These are phyloP conservation scores for Caranx melampygus DNA, from an alignment of 2,113 vertebrate genomes.

Conservation along the genomic window DNA sequence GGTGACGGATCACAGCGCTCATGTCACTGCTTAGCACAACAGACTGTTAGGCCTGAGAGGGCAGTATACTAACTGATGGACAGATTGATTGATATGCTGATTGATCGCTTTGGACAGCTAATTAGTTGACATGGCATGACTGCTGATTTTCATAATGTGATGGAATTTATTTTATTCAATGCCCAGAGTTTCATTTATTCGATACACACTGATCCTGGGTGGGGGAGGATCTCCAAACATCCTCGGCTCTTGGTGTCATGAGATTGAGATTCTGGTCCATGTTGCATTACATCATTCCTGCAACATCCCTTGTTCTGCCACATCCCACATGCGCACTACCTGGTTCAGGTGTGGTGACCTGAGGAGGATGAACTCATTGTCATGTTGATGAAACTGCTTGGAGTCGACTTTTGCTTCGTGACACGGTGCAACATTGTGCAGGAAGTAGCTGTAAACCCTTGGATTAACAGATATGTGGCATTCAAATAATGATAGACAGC, in stretches of 20 bases:
- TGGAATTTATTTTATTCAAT: background rate
- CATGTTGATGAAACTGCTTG: too few relatives aligned
- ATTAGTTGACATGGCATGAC: conserved; percentile 14
- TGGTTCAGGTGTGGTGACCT: too few relatives aligned
- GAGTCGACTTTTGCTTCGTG: background rate
- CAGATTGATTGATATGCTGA: conserved; percentile 47
- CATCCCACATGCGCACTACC: background rate
- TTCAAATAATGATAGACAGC: too few relatives aligned
- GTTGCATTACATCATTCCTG: background rate
- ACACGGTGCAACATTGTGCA: background rate
- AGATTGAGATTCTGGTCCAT: background rate
- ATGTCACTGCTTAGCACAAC: conserved; percentile 42
- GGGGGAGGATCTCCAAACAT: too few relatives aligned
- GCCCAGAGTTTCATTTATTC: background rate
- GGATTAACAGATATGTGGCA: too few relatives aligned
- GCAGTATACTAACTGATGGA: conserved; percentile 34
- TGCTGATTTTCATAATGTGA: background rate
- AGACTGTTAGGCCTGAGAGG: conserved; percentile 46
- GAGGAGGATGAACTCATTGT: too few relatives aligned
- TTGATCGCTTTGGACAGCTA: conserved; percentile 47
- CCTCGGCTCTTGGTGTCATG: too few relatives aligned
- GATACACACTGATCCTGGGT: too few relatives aligned
- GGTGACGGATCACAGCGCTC: conserved; percentile 55
- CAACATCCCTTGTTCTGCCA: background rate
- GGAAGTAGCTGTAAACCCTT: too few relatives aligned